A percentile compares a stretch with the other conserved stretches of the same genome.
These are phyloP conservation scores for Lasioglossum oenotherae DNA, from an alignment of 2,888 invertebrate species.

Conservation along the genomic window DNA sequence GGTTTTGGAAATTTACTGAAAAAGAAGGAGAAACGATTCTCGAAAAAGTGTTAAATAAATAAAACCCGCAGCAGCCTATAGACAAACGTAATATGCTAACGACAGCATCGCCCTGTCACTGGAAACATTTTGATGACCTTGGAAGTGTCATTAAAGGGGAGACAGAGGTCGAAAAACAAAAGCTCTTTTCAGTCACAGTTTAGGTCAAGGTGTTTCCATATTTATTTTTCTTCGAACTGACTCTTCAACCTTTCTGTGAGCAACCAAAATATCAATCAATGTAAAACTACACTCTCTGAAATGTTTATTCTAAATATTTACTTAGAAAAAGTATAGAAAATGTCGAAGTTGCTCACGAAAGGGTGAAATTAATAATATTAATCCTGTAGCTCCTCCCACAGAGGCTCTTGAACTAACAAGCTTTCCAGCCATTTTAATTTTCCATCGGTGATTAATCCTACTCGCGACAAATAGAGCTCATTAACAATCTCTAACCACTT, in stretches of 20 bases:
- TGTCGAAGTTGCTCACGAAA: not conserved
- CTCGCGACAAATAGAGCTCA: not conserved
- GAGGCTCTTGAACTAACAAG: not conserved
- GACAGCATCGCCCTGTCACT: conserved; percentile 11
- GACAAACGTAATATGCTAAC: conserved; percentile 2
- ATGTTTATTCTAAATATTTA: not conserved
- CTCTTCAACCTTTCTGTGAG: not conserved
- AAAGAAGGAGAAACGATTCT: too few species aligned
- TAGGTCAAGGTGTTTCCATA: conserved; percentile 58
- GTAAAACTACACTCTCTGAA: not conserved
- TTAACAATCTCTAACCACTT: not conserved
- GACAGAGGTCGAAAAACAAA: conserved; percentile 43
- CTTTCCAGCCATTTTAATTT: not conserved
- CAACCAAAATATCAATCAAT: not conserved
- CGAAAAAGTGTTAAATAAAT: not conserved
- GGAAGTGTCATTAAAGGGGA: conserved; percentile 2
- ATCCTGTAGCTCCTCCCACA: not conserved
- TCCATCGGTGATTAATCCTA: not conserved
- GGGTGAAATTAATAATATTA: not conserved
- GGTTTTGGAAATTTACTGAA: too few species aligned
- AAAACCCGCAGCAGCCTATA: not conserved
- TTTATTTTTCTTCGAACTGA: not conserved
- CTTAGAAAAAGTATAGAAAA: not conserved
- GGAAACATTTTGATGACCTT: conserved; percentile 61
- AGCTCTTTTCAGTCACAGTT: conserved; percentile 15